Evolutionary conservation across 2,113 vertebrate species (phyloP).

Genomic region (Arenaria interpres): DNA sequence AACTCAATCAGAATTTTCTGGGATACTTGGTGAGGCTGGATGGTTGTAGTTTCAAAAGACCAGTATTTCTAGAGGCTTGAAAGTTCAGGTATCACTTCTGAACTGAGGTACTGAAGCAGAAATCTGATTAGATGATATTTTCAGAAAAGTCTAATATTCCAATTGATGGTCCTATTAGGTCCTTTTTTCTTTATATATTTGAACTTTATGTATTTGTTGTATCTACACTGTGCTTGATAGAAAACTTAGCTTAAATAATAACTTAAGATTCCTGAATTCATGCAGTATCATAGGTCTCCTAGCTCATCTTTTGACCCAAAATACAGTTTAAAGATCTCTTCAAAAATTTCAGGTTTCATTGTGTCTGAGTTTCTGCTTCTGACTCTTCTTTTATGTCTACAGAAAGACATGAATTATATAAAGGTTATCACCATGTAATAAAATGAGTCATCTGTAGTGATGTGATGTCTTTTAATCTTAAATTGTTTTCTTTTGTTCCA

Average conservation of each 20-base stretch:
- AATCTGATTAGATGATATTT: background rate
- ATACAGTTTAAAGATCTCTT: background rate
- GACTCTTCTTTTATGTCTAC: background rate
- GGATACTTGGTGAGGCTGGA: background rate
- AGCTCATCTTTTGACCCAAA: background rate
- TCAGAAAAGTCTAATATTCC: background rate
- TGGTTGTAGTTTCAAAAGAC: background rate
- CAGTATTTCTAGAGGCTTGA: background rate
- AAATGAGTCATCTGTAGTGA: background rate
- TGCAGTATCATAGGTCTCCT: background rate
- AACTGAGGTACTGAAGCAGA: background rate
- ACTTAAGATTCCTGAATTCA: background rate
- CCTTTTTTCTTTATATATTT: background rate
- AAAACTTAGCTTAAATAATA: background rate
- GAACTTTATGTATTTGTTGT: background rate
- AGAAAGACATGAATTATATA: background rate
- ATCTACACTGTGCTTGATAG: background rate
- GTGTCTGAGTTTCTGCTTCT: background rate
- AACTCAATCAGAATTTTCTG: background rate
- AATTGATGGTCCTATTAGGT: background rate
- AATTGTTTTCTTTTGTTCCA: conserved; percentile 44
- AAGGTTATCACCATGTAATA: background rate
- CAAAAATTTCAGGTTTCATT: background rate
- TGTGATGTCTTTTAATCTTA: background rate
- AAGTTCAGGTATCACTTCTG: background rate